A percentile compares a stretch with the other conserved stretches of the same genome.
phyloP scores from a whole-genome alignment of 1,140 invertebrate genomes.

The Leptoteleia sp. region DNA sequence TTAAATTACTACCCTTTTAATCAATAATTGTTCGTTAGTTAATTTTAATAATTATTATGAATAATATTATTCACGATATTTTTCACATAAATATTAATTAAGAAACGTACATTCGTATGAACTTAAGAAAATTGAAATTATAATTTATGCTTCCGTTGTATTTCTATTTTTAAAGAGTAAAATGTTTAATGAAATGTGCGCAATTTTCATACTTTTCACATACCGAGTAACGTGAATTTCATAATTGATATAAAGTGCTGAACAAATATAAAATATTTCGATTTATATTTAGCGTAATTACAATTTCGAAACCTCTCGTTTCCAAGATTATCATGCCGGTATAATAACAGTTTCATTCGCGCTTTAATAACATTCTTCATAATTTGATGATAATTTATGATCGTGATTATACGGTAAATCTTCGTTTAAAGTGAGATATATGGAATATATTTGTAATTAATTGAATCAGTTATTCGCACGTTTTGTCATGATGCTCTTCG shows the following conservation, averaged over 20 bases:
- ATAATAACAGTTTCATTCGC: conserved; percentile 13
- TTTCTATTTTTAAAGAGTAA: too few species aligned
- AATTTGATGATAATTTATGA: conserved; percentile 27
- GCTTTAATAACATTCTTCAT: conserved; percentile 30
- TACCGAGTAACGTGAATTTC: too few species aligned
- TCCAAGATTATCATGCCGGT: conserved; percentile 10
- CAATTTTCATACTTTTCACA: too few species aligned
- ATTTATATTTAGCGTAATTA: conserved; percentile 12
- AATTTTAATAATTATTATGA: too few species aligned
- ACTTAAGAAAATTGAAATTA: too few species aligned
- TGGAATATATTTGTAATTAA: conserved; percentile 50
- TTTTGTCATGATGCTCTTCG: conserved; percentile 16
- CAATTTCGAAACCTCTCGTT: conserved; percentile 13
- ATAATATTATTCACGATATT: too few species aligned
- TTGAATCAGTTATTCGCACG: conserved; percentile 41
- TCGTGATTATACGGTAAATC: conserved; percentile 12
- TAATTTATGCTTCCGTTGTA: too few species aligned
- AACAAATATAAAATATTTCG: conserved; percentile 3
- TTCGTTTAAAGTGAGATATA: conserved; percentile 14
- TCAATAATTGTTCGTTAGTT: too few species aligned
- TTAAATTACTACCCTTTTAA: too few species aligned
- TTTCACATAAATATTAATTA: too few species aligned
- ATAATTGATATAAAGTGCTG: conserved; percentile 1
- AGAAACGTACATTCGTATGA: too few species aligned
- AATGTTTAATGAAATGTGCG: too few species aligned